A percentile compares a stretch with the other conserved stretches of the same genome.
These are phyloP conservation scores for Drosophila meridiana DNA, from an alignment of 2,888 invertebrate species.

Conservation along the genomic window DNA sequence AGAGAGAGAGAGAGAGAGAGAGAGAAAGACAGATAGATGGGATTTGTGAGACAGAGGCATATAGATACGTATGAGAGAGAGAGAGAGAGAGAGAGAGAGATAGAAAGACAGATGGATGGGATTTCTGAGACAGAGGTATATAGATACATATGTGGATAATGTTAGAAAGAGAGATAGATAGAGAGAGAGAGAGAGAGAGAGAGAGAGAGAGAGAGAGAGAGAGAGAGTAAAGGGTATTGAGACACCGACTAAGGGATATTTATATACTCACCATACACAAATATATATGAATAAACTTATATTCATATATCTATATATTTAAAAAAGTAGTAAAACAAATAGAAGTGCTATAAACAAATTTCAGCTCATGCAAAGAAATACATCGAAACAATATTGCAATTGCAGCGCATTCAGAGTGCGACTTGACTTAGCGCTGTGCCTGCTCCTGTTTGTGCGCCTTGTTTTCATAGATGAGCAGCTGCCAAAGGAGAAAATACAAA, in stretches of 20 bases:
- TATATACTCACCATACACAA: too few relatives aligned
- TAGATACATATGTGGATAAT: too few relatives aligned
- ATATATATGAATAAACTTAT: too few relatives aligned
- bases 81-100: not conserved
- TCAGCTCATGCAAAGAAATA: not conserved
- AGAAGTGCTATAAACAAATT: not conserved
- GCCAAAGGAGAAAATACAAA: slow-evolving; percentile 23
- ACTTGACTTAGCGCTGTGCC: not conserved
- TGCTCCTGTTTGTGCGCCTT: slow-evolving; percentile 9
- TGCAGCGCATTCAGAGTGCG: slow-evolving; percentile 25
- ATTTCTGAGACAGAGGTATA: too few relatives aligned
- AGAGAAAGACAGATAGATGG: not conserved
- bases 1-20: not conserved
- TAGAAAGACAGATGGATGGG: too few relatives aligned
- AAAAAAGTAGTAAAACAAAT: not conserved
- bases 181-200: not conserved
- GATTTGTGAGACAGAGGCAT: not conserved
- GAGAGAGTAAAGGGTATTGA: not conserved
- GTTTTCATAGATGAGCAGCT: slow-evolving; percentile 35
- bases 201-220: not conserved
- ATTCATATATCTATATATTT: too few relatives aligned
- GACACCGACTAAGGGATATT: too few relatives aligned
- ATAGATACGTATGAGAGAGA: not conserved
- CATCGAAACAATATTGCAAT: not conserved
- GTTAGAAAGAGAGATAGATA: too few relatives aligned